Evolutionary conservation across 2,113 vertebrate genomes (phyloP).

Genomic region (Nesospiza acunhae): DNA sequence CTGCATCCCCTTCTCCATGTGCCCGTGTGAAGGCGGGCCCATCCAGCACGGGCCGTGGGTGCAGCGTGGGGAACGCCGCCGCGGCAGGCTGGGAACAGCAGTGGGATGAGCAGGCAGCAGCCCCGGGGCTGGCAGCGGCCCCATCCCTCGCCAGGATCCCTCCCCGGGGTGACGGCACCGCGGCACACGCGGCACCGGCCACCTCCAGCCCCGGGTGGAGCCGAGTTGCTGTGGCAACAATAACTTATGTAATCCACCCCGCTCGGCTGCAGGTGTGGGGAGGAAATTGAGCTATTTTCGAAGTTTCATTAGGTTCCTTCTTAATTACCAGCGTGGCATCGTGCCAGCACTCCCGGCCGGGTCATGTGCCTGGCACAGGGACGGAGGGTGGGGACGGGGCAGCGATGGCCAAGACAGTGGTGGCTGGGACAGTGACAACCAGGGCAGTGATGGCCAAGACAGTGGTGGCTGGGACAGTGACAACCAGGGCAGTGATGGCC

Average conservation of each 20-base stretch:
- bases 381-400: fast-evolving
- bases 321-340: neutral
- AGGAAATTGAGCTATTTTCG: conserved; percentile 34
- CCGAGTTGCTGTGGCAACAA: conserved; percentile 69
- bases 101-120: neutral
- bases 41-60: neutral
- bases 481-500: neutral
- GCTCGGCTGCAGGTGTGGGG: conserved; percentile 70
- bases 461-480: neutral
- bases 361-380: neutral
- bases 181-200: conserved; percentile 23
- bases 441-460: neutral
- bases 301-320: conserved; percentile 25
- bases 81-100: fast-evolving
- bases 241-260: conserved; percentile 67
- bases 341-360: neutral
- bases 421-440: fast-evolving
- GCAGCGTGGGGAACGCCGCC: fast-evolving
- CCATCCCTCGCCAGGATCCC: neutral
- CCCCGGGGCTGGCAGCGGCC: neutral
- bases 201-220: conserved; percentile 55
- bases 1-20: fast-evolving
- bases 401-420: fast-evolving
- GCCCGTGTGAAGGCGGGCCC: neutral
- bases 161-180: neutral